phyloP scores from a whole-genome alignment of 92 coral and sea anemone species.

The Heteractis magnifica region DNA sequence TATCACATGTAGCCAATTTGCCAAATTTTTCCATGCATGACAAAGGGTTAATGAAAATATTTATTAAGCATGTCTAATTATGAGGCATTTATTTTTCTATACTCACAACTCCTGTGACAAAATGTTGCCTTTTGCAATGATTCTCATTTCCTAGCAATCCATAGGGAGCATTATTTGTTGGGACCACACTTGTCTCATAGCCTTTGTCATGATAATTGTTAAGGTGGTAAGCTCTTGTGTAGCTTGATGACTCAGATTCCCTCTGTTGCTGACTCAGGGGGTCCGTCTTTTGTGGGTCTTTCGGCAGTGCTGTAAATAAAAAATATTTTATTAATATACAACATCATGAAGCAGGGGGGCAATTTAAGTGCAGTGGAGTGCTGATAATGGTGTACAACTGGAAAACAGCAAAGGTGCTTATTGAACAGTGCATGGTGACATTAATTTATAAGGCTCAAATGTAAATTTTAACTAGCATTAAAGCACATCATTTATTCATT shows the following conservation, averaged over 20 bases:
- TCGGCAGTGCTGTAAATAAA: conserved; percentile 52
- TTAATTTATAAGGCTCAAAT: too few species aligned
- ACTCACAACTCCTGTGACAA: conserved; percentile 76
- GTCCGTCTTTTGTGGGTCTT: conserved; percentile 70
- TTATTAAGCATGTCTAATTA: too few species aligned
- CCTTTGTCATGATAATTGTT: conserved; percentile 67
- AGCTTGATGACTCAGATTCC: conserved; percentile 42
- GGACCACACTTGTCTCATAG: conserved; percentile 53
- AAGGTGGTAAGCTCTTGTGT: conserved; percentile 50
- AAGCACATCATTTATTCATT: too few species aligned
- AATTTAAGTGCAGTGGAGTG: too few species aligned
- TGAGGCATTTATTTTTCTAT: background rate
- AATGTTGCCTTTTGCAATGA: conserved; percentile 81
- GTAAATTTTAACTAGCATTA: too few species aligned
- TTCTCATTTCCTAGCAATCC: conserved; percentile 16
- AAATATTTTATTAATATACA: background rate
- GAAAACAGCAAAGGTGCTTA: too few species aligned
- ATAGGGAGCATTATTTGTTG: conserved; percentile 45
- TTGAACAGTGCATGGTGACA: too few species aligned
- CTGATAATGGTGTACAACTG: too few species aligned
- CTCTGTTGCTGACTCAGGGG: conserved; percentile 42
- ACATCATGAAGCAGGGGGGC: too few species aligned
- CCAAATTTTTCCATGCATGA: too few species aligned
- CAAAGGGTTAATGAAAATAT: too few species aligned
- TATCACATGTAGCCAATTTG: too few species aligned